phyloP scores from a whole-genome alignment of 2,113 vertebrate species.

The Strigops habroptila region DNA sequence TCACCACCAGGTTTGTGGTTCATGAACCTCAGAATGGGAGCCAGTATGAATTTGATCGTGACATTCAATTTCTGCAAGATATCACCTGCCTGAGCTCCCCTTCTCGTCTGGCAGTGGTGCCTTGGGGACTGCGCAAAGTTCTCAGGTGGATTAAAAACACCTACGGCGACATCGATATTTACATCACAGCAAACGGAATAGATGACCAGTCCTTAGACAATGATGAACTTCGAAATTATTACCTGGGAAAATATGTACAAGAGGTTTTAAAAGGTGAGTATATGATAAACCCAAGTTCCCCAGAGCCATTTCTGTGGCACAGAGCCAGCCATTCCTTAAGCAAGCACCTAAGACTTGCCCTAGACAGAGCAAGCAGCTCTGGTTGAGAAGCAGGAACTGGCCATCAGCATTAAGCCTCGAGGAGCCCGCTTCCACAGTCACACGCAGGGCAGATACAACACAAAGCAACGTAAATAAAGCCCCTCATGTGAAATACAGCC shows the following conservation, averaged over 20 bases:
- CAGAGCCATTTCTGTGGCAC: not conserved
- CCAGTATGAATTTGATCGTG: slow-evolving; percentile 70
- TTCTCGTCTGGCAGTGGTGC: slow-evolving; percentile 80
- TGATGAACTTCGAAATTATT: slow-evolving; percentile 84
- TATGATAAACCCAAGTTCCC: not conserved
- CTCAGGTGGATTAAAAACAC: slow-evolving; percentile 84
- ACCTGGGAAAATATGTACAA: slow-evolving; percentile 83
- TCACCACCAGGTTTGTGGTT: slow-evolving; percentile 88
- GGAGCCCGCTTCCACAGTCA: not conserved
- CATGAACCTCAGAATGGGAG: slow-evolving; percentile 61
- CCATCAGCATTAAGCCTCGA: not conserved
- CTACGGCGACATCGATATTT: slow-evolving; percentile 81
- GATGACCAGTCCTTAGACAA: slow-evolving; percentile 82
- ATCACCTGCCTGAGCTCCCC: slow-evolving; percentile 82
- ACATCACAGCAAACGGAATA: slow-evolving; percentile 88
- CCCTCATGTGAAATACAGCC: accelerated
- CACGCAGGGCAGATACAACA: not conserved
- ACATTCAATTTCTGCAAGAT: slow-evolving; percentile 80
- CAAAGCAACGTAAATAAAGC: not conserved
- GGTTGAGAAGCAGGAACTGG: not conserved
- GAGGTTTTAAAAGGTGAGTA: slow-evolving; percentile 89
- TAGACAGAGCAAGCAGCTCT: not conserved
- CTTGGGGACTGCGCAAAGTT: slow-evolving; percentile 83
- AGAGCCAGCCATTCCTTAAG: not conserved
- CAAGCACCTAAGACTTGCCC: not conserved